Evolutionary conservation across 2,888 invertebrate genomes (phyloP).

Genomic region (Tenthredo distinguenda): DNA sequence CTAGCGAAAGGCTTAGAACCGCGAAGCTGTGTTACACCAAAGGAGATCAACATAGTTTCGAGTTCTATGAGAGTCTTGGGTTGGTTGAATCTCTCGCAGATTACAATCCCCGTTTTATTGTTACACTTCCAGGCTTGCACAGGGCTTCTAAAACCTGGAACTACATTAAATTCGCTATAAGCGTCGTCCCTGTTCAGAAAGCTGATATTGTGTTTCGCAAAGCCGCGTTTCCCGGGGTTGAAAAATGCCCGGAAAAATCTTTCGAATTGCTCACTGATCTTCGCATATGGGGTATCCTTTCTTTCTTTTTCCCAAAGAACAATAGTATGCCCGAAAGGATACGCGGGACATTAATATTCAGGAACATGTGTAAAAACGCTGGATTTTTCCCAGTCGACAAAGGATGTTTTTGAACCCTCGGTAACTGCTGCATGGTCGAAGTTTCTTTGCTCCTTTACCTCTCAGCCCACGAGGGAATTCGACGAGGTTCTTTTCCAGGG

Average conservation of each 20-base stretch:
- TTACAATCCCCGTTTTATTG: conserved; percentile 26
- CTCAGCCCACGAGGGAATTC: neutral
- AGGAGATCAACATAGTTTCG: conserved; percentile 42
- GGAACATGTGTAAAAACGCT: neutral
- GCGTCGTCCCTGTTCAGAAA: no score
- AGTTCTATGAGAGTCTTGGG: neutral
- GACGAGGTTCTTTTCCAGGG: neutral
- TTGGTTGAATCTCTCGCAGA: conserved; percentile 15
- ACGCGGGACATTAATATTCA: neutral
- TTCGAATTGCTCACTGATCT: neutral
- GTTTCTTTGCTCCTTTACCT: neutral
- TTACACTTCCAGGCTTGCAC: neutral
- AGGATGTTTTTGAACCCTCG: neutral
- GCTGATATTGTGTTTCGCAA: no score
- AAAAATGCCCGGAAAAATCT: neutral
- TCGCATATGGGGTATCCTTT: neutral
- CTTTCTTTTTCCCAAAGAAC: neutral
- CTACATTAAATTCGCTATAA: conserved; percentile 1
- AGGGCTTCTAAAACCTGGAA: neutral
- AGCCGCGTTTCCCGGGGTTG: no score
- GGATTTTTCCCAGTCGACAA: neutral
- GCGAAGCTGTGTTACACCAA: conserved; percentile 22
- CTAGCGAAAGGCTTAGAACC: conserved; percentile 41
- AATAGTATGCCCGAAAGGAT: neutral
- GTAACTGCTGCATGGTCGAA: neutral